Conservation (phyloP, 2,113 vertebrate genomes). For the Poecile atricapillus region DNA sequence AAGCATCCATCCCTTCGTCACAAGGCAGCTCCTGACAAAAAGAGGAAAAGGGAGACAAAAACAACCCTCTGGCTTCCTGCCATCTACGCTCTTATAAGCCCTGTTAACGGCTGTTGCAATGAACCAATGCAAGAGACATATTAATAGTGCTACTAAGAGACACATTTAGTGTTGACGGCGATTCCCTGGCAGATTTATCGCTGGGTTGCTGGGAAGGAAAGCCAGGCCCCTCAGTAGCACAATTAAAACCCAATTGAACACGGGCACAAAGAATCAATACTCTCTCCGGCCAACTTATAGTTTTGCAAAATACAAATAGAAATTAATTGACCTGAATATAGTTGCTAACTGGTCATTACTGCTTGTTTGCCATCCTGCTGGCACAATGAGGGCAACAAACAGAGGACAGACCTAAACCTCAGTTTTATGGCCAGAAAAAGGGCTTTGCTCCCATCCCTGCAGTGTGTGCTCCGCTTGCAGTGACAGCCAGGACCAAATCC, state of each 20-base stretch:
- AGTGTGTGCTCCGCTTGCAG: not conserved
- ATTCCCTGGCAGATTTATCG: slow-evolving; percentile 69
- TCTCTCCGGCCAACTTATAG: slow-evolving; percentile 64
- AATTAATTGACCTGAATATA: slow-evolving; percentile 72
- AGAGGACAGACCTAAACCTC: not conserved
- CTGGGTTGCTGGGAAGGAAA: slow-evolving; percentile 61
- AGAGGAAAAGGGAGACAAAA: not conserved
- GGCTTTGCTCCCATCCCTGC: not conserved
- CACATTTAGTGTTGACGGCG: slow-evolving; percentile 73
- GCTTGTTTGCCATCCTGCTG: not conserved
- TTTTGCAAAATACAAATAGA: slow-evolving; percentile 74
- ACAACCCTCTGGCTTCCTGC: slow-evolving; percentile 45
- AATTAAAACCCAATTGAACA: slow-evolving; percentile 77
- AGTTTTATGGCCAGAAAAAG: not conserved
- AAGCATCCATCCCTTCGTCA: not conserved
- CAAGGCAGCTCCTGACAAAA: not conserved
- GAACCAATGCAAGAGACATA: slow-evolving; percentile 69
- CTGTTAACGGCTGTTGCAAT: slow-evolving; percentile 63
- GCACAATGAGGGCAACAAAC: not conserved
- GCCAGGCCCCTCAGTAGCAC: slow-evolving; percentile 54
- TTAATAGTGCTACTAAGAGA: slow-evolving; percentile 75
- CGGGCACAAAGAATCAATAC: slow-evolving; percentile 71
- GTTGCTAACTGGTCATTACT: slow-evolving; percentile 54
- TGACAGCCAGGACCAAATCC: not conserved
- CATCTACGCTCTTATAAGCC: slow-evolving; percentile 49